Evolutionary conservation across 2,888 invertebrate genomes (phyloP), one percentile per base, ranked within the genome.

Genomic region (Craniophora ligustri): DNA sequence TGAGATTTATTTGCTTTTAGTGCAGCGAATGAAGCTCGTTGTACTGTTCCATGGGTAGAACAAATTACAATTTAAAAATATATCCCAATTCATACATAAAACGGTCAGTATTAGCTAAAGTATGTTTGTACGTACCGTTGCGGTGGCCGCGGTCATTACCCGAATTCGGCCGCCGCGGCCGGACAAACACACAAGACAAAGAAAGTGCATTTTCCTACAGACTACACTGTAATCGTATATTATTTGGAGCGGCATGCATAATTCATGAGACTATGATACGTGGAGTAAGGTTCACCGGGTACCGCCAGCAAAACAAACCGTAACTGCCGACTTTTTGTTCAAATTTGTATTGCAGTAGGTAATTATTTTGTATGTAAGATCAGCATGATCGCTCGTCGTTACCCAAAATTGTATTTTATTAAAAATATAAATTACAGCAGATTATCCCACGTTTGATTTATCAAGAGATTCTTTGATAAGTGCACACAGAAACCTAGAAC

Each of bases 181-280:
- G 40, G 44, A 58, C 62, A 60, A 56, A 82, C 81, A 60, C 71
- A 72, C 77, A 74, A 87, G 79, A 88, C 90, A 90, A 92, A 91
- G 91, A 91, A 91, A 91, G 89, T 89, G 91, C 89, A 89, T 89
- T 89, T 91, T 88, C 89, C 86, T 86, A 63, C 70, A 73, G 50
- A 58, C 44, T 59, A 67, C 67, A 47, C 75, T 80, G 87, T 84
- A 87, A 88, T 87, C 88, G 87, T 89, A 86, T 87, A 89, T 89
- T 91, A 90, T 91, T 90, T 89, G 89, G 90, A 91, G 88, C 90
- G 82, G 69, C 56, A 82, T 91, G 81, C 87, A 91, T 91, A 89
- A 92, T 91, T 87, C 91, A 91, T 91, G 86, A 87, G 84, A 73
- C 83, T 86, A 87, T 89, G 89, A 91, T 90, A 91, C 89, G 88